phyloP scores from a whole-genome alignment of 92 coral and sea anemone species.

The Meandrina meandrites region DNA sequence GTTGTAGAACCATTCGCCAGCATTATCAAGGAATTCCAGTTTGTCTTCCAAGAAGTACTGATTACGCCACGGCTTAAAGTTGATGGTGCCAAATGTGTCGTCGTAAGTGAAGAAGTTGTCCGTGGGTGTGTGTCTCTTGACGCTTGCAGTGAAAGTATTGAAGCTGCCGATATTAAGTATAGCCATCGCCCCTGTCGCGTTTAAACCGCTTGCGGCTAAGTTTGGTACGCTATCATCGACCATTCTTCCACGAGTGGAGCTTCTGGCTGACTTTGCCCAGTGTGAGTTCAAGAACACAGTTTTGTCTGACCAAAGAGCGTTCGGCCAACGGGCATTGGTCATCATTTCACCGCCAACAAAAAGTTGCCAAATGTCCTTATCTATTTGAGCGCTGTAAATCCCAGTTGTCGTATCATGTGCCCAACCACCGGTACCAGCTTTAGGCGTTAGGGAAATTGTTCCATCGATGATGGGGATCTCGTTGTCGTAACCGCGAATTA shows the following conservation, averaged over 20 bases:
- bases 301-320: conserved; percentile 71
- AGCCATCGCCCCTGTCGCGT: conserved; percentile 78
- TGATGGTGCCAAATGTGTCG: conserved; percentile 52
- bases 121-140: conserved; percentile 55
- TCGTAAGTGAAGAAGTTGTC: conserved; percentile 46
- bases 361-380: conserved; percentile 64
- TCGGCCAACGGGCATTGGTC: conserved; percentile 66
- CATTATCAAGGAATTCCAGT: conserved; percentile 52
- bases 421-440: conserved; percentile 3
- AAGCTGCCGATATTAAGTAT: conserved; percentile 77
- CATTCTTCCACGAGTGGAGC: conserved; percentile 60
- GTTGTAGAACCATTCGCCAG: conserved; percentile 68
- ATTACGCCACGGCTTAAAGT: conserved; percentile 52
- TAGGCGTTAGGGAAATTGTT: conserved; percentile 52
- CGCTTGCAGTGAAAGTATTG: conserved; percentile 70
- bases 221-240: conserved; percentile 59
- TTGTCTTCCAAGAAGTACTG: conserved; percentile 72
- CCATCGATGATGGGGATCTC: conserved; percentile 79
- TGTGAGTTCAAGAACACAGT: conserved; percentile 61
- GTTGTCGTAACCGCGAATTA: conserved; percentile 68
- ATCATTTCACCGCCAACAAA: conserved; percentile 67
- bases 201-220: conserved; percentile 73
- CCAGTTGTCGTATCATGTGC: neutral
- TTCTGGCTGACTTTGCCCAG: conserved; percentile 73
- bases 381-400: conserved; percentile 46